Conservation (phyloP, 2,113 vertebrate species). For the Thamnophis sirtalis region DNA sequence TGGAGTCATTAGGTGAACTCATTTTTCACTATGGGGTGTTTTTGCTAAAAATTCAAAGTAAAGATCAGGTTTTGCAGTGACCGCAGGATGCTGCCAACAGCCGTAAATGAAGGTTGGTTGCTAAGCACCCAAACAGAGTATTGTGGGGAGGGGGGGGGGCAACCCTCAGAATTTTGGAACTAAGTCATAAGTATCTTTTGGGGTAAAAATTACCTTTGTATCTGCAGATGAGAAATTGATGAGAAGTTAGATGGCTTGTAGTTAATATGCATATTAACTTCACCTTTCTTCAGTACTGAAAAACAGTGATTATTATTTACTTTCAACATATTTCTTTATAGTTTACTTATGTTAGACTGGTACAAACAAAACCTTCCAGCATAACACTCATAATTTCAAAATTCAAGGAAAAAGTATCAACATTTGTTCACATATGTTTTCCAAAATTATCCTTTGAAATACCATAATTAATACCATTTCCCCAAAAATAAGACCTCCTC, state of each 20-base stretch:
- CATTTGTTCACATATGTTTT: neutral
- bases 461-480: neutral
- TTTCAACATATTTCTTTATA: neutral
- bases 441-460: neutral
- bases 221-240: constrained; percentile 61
- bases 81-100: too few relatives aligned
- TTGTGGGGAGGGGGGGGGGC: neutral
- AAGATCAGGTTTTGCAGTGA: too few relatives aligned
- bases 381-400: neutral
- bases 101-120: neutral
- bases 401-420: neutral
- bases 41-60: too few relatives aligned
- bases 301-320: neutral
- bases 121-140: neutral
- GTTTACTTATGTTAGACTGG: neutral
- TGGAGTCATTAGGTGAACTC: too few relatives aligned
- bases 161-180: neutral
- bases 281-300: constrained; percentile 60
- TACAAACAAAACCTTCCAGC: neutral
- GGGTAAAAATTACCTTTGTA: constrained; percentile 64
- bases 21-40: too few relatives aligned
- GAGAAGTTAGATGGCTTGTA: constrained; percentile 56
- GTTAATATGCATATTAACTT: constrained; percentile 60
- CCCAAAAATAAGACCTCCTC: too few relatives aligned
- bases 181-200: neutral